These are phyloP conservation scores for Papilio machaon DNA, from an alignment of 1,140 invertebrate species.

Conservation along the genomic window DNA sequence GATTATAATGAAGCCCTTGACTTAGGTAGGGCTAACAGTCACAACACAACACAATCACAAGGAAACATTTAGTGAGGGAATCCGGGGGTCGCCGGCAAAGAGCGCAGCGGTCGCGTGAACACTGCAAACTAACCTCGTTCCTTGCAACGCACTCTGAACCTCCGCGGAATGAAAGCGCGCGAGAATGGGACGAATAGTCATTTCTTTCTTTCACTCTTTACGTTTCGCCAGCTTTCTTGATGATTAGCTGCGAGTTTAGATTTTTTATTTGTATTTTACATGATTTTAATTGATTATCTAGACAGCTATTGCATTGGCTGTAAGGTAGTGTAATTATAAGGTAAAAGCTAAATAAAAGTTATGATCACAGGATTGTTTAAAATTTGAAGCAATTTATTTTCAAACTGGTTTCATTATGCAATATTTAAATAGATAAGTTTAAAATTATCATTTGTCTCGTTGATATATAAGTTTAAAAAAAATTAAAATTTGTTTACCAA, in stretches of 20 bases:
- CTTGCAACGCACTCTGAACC: constrained; percentile 59
- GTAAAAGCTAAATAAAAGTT: background rate
- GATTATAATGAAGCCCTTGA: constrained; percentile 47
- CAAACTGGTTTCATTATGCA: no score
- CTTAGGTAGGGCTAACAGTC: constrained; percentile 29
- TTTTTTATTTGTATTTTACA: constrained; percentile 38
- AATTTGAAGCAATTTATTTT: background rate
- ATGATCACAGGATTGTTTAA: background rate
- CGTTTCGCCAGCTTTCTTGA: constrained; percentile 71
- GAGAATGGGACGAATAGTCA: constrained; percentile 73
- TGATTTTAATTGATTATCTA: constrained; percentile 26
- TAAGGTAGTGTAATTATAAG: background rate
- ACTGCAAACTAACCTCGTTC: constrained; percentile 73
- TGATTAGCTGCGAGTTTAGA: constrained; percentile 49
- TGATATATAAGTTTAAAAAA: background rate
- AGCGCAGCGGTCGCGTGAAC: constrained; percentile 70
- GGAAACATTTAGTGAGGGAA: constrained; percentile 58
- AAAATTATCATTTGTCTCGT: background rate
- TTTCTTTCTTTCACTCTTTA: constrained; percentile 73
- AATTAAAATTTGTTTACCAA: background rate
- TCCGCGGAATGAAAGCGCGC: constrained; percentile 67
- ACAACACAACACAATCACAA: constrained; percentile 74
- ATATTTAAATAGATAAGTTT: no score
- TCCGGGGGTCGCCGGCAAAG: constrained; percentile 68
- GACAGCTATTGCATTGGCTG: background rate